Evolutionary conservation across 35 echinoderm and acorn worm genomes (phyloP).

Genomic region (Apostichopus japonicus): DNA sequence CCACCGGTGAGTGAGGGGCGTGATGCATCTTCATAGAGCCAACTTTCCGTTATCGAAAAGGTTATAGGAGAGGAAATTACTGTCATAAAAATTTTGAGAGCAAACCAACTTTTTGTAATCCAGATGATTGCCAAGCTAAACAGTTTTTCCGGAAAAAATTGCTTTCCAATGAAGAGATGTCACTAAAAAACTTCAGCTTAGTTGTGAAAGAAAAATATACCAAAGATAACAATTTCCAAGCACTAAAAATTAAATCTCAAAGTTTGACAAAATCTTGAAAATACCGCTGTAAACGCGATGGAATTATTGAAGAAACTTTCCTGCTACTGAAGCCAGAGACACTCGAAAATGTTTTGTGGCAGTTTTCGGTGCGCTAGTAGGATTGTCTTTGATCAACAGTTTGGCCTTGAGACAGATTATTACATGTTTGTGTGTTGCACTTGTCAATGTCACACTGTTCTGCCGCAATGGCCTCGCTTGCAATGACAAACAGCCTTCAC

Average conservation of each 20-base stretch:
- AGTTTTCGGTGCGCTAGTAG: background rate
- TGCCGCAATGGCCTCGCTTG: constrained; percentile 32
- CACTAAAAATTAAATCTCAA: too few species aligned
- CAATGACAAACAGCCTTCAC: constrained; percentile 1
- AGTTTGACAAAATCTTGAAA: too few species aligned
- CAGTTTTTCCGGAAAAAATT: background rate
- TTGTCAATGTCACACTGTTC: constrained; percentile 44
- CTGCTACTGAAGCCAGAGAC: background rate
- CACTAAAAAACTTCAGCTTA: too few species aligned
- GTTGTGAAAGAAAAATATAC: too few species aligned
- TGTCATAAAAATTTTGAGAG: too few species aligned
- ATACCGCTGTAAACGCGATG: too few species aligned
- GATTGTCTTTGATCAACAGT: background rate
- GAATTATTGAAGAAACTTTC: background rate
- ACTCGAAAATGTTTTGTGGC: background rate
- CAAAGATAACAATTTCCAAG: too few species aligned
- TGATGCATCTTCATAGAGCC: constrained; percentile 37
- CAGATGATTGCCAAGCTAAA: background rate
- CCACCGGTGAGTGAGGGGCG: constrained; percentile 39
- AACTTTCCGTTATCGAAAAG: background rate
- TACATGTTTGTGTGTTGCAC: constrained; percentile 26
- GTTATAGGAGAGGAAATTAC: background rate
- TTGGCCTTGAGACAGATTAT: constrained; percentile 39
- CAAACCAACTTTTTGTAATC: background rate
- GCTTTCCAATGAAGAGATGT: too few species aligned